Evolutionary conservation across 2,797 vertebrate species (phyloP).

Genomic region (Cuculus canorus): DNA sequence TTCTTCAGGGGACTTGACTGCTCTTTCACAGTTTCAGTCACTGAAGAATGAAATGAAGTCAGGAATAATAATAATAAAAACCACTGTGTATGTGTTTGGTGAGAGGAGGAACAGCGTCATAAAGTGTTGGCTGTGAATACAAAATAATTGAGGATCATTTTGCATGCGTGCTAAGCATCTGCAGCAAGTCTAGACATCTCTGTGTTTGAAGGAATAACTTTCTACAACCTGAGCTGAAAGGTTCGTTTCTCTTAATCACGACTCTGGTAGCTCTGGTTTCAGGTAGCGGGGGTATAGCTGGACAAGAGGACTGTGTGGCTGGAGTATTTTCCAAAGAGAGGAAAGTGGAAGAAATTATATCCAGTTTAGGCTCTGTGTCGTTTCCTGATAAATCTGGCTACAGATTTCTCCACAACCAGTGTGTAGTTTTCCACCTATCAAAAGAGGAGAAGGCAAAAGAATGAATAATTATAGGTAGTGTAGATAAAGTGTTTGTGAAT

Average conservation of each 20-base stretch:
- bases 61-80: background rate
- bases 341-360: background rate
- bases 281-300: background rate
- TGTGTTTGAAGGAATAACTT: background rate
- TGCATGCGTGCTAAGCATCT: background rate
- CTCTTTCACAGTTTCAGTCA: background rate
- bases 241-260: background rate
- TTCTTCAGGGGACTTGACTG: background rate
- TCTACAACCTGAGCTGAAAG: background rate
- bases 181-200: background rate
- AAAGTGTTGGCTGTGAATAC: background rate
- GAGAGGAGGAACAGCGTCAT: background rate
- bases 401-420: background rate
- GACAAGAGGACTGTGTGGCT: background rate
- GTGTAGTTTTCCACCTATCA: background rate
- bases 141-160: background rate
- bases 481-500: background rate
- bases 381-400: background rate
- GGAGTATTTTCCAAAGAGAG: background rate
- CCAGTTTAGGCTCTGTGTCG: background rate
- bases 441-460: background rate
- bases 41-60: background rate
- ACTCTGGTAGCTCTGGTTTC: background rate
- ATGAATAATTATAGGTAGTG: background rate
- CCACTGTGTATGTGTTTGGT: accelerated